Percentiles rank a stretch among this genome's conserved stretches.
These are phyloP conservation scores for Coregonus sp. DNA, from an alignment of 2,797 vertebrate species.

Conservation along the genomic window DNA sequence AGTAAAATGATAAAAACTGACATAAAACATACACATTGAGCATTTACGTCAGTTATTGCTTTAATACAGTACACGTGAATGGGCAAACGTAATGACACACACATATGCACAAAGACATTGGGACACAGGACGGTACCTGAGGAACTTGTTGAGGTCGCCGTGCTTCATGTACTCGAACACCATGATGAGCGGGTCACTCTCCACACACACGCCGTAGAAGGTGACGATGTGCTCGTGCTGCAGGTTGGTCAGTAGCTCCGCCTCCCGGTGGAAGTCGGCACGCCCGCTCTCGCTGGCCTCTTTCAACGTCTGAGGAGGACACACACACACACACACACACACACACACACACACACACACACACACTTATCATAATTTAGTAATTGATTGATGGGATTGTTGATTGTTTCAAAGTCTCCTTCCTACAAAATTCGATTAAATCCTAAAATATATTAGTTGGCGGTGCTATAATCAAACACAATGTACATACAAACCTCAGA, in stretches of 20 bases:
- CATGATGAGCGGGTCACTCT: slow-evolving; percentile 98
- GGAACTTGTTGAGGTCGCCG: slow-evolving; percentile 98
- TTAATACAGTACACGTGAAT: no score
- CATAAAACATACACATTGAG: no score
- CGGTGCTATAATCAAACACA: not conserved
- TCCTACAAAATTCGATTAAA: not conserved
- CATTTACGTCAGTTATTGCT: no score
- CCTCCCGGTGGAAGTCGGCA: slow-evolving; percentile 95
- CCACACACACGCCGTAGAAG: slow-evolving; percentile 96
- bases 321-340: not conserved
- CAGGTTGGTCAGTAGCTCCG: slow-evolving; percentile 95
- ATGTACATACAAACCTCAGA: not conserved
- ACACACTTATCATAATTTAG: not conserved
- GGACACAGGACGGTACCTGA: slow-evolving; percentile 82
- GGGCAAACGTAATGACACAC: not conserved
- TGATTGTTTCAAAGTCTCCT: not conserved
- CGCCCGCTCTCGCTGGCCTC: slow-evolving; percentile 96
- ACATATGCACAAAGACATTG: no score
- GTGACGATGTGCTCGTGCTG: slow-evolving; percentile 97
- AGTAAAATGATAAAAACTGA: no score
- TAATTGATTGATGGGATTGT: not conserved
- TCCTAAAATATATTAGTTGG: not conserved
- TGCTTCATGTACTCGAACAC: slow-evolving; percentile 99
- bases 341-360: not conserved
- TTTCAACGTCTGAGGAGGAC: slow-evolving; percentile 85